Evolutionary conservation across 2,888 invertebrate genomes (phyloP).

Genomic region (Clostera curtula): DNA sequence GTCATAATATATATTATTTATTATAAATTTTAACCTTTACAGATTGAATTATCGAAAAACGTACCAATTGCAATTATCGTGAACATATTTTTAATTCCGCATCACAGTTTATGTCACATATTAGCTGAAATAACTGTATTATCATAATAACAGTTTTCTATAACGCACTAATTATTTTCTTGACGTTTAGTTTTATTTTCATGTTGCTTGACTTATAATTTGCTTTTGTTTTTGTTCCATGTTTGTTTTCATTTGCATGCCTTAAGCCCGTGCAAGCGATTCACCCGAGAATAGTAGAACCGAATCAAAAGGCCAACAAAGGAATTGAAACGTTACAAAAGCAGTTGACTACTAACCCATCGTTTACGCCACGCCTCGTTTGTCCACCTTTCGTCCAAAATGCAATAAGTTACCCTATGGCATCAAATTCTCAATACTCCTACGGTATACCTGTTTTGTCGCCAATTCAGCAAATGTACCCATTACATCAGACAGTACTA

Average conservation of each 20-base stretch:
- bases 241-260: slow-evolving; percentile 44
- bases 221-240: slow-evolving; percentile 58
- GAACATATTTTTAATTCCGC: no score
- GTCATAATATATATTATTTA: no score
- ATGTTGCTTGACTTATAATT: slow-evolving; percentile 44
- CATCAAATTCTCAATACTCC: slow-evolving; percentile 36
- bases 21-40: no score
- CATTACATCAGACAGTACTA: slow-evolving; percentile 59
- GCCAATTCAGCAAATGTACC: slow-evolving; percentile 64
- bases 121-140: no score
- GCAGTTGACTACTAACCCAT: slow-evolving; percentile 66
- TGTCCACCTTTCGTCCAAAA: slow-evolving; percentile 66
- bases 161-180: slow-evolving; percentile 5
- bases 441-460: slow-evolving; percentile 60
- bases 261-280: slow-evolving; percentile 75
- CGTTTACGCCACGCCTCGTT: slow-evolving; percentile 62
- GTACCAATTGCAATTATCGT: no score
- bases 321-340: slow-evolving; percentile 59
- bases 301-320: slow-evolving; percentile 48
- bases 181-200: slow-evolving; percentile 16
- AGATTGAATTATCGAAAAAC: no score
- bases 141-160: no score
- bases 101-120: no score
- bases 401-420: slow-evolving; percentile 39
- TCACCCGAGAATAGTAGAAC: slow-evolving; percentile 68